Conservation (phyloP, 2,888 invertebrate genomes). For the Coenonympha arcania region DNA sequence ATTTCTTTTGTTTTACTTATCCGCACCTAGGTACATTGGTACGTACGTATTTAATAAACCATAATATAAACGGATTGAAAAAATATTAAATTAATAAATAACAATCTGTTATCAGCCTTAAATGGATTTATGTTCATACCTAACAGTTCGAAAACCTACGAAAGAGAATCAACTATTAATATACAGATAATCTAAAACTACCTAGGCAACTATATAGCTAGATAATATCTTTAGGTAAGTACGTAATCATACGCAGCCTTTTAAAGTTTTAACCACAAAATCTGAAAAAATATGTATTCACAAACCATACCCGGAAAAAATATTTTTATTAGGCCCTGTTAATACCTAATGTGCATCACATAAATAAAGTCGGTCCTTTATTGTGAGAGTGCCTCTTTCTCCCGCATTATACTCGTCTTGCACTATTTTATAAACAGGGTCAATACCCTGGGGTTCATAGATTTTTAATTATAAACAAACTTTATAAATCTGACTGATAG, state of each 20-base stretch:
- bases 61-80: too few relatives aligned
- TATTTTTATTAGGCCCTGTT: slow-evolving; percentile 67
- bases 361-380: slow-evolving; percentile 67
- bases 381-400: slow-evolving; percentile 58
- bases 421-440: slow-evolving; percentile 58
- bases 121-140: too few relatives aligned
- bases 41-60: too few relatives aligned
- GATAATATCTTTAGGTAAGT: neutral
- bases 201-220: too few relatives aligned
- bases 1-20: neutral
- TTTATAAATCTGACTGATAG: slow-evolving; percentile 44
- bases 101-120: too few relatives aligned
- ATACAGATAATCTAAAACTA: too few relatives aligned
- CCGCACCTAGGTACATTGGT: too few relatives aligned
- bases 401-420: slow-evolving; percentile 56
- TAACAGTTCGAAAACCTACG: too few relatives aligned
- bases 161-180: too few relatives aligned
- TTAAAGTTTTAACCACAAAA: neutral
- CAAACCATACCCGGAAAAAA: slow-evolving; percentile 53
- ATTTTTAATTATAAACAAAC: slow-evolving; percentile 38
- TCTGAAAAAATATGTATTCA: slow-evolving; percentile 36
- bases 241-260: neutral
- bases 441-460: slow-evolving; percentile 53
- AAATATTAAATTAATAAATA: too few relatives aligned
- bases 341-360: slow-evolving; percentile 71